A percentile compares a stretch with the other conserved stretches of the same genome.
Evolutionary conservation across 2,797 vertebrate genomes (phyloP).

Genomic region (Dicrostonyx torquatus): DNA sequence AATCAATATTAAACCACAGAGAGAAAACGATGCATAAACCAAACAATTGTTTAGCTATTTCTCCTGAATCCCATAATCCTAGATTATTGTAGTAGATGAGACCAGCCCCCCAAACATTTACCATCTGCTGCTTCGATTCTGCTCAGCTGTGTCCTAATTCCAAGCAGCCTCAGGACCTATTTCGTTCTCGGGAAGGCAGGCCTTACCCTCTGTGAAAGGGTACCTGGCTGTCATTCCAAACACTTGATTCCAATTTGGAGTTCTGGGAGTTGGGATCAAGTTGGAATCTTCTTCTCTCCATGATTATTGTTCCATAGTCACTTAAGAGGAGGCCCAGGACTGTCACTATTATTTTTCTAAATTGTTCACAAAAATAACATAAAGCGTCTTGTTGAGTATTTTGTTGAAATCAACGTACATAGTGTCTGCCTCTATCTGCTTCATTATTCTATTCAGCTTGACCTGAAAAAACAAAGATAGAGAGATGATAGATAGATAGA

Average conservation of each 20-base stretch:
- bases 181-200: slow-evolving; percentile 46
- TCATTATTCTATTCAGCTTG: not conserved
- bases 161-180: slow-evolving; percentile 61
- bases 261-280: slow-evolving; percentile 32
- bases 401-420: not conserved
- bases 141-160: slow-evolving; percentile 71
- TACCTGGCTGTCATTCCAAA: slow-evolving; percentile 11
- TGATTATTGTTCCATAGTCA: not conserved
- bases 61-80: slow-evolving; percentile 74
- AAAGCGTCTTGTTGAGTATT: not conserved
- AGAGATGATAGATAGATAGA: no score
- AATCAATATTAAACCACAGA: slow-evolving; percentile 43
- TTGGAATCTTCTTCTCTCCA: not conserved
- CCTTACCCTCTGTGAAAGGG: slow-evolving; percentile 39
- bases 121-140: slow-evolving; percentile 65
- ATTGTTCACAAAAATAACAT: slow-evolving; percentile 31
- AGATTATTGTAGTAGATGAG: slow-evolving; percentile 64
- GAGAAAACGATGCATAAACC: slow-evolving; percentile 62
- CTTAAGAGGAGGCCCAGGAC: not conserved
- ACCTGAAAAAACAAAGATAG: not conserved
- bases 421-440: not conserved
- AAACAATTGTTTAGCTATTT: slow-evolving; percentile 62
- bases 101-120: slow-evolving; percentile 55
- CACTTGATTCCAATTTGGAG: slow-evolving; percentile 25
- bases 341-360: slow-evolving; percentile 31